Evolutionary conservation across 92 coral and sea anemone genomes (phyloP).

Genomic region (Palythoa caribaeorum): DNA sequence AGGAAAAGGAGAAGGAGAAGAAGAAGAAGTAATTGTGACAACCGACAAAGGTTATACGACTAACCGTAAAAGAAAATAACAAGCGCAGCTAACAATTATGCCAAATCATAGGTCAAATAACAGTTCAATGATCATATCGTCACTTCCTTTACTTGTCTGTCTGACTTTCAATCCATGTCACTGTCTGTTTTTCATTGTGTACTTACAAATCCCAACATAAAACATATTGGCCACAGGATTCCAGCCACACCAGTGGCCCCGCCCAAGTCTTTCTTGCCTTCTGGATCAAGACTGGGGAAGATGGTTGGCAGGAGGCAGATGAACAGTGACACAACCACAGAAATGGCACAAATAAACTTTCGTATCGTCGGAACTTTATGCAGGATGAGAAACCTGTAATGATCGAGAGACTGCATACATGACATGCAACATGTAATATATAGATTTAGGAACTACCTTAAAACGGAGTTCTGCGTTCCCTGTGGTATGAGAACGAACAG

Average conservation of each 20-base stretch:
- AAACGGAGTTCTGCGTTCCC: too few species aligned
- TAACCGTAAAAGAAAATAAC: too few species aligned
- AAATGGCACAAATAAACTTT: conserved; percentile 74
- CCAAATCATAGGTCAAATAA: too few species aligned
- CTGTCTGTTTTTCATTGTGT: conserved; percentile 44
- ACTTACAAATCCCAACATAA: conserved; percentile 97
- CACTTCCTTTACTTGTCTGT: not conserved
- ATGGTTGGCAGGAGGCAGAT: conserved; percentile 85
- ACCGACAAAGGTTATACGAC: too few species aligned
- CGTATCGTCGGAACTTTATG: conserved; percentile 58
- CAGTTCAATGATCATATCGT: too few species aligned
- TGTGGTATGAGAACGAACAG: too few species aligned
- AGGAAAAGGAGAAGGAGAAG: too few species aligned
- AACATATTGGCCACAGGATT: conserved; percentile 90
- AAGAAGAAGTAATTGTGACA: too few species aligned
- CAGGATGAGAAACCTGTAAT: conserved; percentile 64
- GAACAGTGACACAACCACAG: conserved; percentile 75
- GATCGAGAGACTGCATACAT: not conserved
- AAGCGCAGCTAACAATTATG: too few species aligned
- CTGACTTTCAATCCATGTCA: not conserved
- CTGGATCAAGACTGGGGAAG: conserved; percentile 78
- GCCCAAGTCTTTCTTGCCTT: conserved; percentile 48
- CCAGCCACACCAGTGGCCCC: conserved; percentile 77
- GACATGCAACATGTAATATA: not conserved
- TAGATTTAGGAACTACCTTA: not conserved